phyloP scores from a whole-genome alignment of 1,140 invertebrate species.

The Heliconius hewitsoni region DNA sequence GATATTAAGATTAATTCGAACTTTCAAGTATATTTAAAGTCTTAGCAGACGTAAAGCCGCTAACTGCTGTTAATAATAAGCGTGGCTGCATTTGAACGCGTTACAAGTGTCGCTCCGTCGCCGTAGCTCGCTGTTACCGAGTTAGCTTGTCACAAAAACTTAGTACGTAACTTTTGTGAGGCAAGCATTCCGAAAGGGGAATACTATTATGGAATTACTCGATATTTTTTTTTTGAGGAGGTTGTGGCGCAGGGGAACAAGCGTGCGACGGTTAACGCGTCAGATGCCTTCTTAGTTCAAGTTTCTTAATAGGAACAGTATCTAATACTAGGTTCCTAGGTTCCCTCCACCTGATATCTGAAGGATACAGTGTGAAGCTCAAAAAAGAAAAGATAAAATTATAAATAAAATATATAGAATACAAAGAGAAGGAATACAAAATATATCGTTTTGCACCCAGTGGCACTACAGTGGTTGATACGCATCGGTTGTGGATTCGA shows the following conservation, averaged over 20 bases:
- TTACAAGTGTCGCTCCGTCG: slow-evolving; percentile 48
- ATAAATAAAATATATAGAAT: not conserved
- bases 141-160: slow-evolving; percentile 60
- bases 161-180: slow-evolving; percentile 43
- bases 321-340: no score
- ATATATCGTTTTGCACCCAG: no score
- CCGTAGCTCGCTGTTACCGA: slow-evolving; percentile 34
- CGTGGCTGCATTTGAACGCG: slow-evolving; percentile 51
- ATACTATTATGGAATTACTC: slow-evolving; percentile 20
- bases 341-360: no score
- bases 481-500: no score
- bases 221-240: not conserved
- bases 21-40: not conserved
- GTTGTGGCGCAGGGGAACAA: no score
- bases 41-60: slow-evolving; percentile 36
- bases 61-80: slow-evolving; percentile 54
- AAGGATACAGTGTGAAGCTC: not conserved
- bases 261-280: no score
- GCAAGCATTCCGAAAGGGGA: slow-evolving; percentile 30
- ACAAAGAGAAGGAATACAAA: no score
- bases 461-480: no score
- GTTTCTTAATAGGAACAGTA: no score
- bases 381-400: not conserved
- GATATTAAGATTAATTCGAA: not conserved
- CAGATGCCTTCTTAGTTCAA: no score